Conservation (phyloP, 2,888 invertebrate species). For the Neelides folsomi region DNA sequence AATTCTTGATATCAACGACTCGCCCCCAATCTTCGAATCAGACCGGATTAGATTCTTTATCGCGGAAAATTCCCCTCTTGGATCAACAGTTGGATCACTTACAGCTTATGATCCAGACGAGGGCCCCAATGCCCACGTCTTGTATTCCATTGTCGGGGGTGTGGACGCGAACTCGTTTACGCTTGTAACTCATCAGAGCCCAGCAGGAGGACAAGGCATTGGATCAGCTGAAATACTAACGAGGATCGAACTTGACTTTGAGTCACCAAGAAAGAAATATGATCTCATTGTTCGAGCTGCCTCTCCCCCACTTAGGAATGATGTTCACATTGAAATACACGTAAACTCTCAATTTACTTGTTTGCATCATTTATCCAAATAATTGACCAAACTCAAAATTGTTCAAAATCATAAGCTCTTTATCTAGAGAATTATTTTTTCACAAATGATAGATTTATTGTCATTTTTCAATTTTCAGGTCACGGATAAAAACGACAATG, state of each 20-base stretch:
- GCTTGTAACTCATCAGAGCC: constrained; percentile 55
- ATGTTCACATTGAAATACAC: constrained; percentile 72
- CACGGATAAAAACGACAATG: constrained; percentile 42
- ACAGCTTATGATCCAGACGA: constrained; percentile 85
- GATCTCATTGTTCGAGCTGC: constrained; percentile 78
- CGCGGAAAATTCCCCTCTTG: constrained; percentile 90
- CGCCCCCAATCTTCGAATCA: constrained; percentile 75
- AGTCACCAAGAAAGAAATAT: constrained; percentile 80
- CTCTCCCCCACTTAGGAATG: constrained; percentile 75
- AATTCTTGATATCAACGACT: constrained; percentile 46
- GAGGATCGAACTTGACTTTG: constrained; percentile 85
- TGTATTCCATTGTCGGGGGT: constrained; percentile 88
- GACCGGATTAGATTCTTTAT: constrained; percentile 79
- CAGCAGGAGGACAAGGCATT: constrained; percentile 30
- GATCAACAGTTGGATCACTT: constrained; percentile 81
- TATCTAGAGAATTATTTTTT: too few species aligned
- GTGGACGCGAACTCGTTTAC: constrained; percentile 78
- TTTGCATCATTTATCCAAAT: too few species aligned
- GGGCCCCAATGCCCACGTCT: constrained; percentile 76
- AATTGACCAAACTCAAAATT: too few species aligned
- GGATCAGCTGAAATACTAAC: constrained; percentile 78
- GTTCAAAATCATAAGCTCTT: too few species aligned
- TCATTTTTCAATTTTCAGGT: too few species aligned
- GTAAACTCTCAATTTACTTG: constrained; percentile 43
- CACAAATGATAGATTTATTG: too few species aligned